These are phyloP conservation scores for Patella ulyssiponensis DNA, from an alignment of 2,888 invertebrate species.

Conservation along the genomic window DNA sequence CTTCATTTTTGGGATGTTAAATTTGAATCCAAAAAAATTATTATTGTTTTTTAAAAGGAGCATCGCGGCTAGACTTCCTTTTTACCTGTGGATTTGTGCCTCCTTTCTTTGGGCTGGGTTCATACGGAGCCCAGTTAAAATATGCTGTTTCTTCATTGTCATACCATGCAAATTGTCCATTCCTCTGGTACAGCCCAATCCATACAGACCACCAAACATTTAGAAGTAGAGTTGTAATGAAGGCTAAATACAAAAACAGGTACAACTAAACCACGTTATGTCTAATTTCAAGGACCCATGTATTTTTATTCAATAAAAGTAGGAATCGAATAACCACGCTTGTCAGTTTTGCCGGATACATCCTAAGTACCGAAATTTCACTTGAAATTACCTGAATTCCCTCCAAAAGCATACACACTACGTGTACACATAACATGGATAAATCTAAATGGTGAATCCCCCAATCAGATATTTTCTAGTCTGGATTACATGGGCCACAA, in stretches of 20 bases:
- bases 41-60: not conserved
- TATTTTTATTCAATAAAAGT: too few relatives aligned
- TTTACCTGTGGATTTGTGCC: slow-evolving; percentile 17
- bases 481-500: too few relatives aligned
- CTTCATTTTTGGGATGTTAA: too few relatives aligned
- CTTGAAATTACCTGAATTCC: too few relatives aligned
- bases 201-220: slow-evolving; percentile 46
- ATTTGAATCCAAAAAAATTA: too few relatives aligned
- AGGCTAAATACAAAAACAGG: slow-evolving; percentile 41
- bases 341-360: too few relatives aligned
- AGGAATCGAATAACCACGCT: too few relatives aligned
- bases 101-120: slow-evolving; percentile 49
- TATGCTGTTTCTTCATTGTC: slow-evolving; percentile 55
- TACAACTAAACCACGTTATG: not conserved
- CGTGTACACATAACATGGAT: too few relatives aligned
- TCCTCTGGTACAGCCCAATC: slow-evolving; percentile 51
- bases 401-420: too few relatives aligned
- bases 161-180: slow-evolving; percentile 39
- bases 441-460: too few relatives aligned
- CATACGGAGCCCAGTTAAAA: slow-evolving; percentile 56
- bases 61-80: not conserved
- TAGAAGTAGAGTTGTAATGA: slow-evolving; percentile 47
- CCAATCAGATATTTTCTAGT: too few relatives aligned
- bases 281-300: not conserved
- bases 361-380: too few relatives aligned